phyloP scores from a whole-genome alignment of 1,140 invertebrate species.

The Ladona fulva region DNA sequence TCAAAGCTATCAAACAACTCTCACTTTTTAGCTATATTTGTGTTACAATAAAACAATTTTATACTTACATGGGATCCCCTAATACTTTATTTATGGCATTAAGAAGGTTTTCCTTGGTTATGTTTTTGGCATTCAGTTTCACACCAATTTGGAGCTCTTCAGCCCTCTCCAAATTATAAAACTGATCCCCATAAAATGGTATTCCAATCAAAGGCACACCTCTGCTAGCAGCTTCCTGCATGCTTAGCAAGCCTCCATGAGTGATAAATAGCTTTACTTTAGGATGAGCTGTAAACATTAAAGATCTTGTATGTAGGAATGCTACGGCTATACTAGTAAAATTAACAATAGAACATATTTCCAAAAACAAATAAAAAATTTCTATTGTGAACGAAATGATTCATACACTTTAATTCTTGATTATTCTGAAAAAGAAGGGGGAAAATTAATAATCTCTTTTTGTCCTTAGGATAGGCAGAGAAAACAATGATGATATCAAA shows the following conservation, averaged over 20 bases:
- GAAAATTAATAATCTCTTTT: too few relatives aligned
- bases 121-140: conserved; percentile 19
- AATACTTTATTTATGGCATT: conserved; percentile 21
- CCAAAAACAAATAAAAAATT: too few relatives aligned
- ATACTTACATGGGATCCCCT: conserved; percentile 23
- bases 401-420: too few relatives aligned
- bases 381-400: too few relatives aligned
- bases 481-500: too few relatives aligned
- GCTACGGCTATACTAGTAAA: too few relatives aligned
- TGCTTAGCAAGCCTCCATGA: conserved; percentile 36
- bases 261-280: conserved; percentile 32
- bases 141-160: conserved; percentile 37
- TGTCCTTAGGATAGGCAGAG: too few relatives aligned
- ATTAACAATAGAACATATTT: too few relatives aligned
- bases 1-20: too few relatives aligned
- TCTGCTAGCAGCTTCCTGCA: conserved; percentile 32
- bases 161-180: neutral
- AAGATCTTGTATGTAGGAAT: neutral
- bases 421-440: too few relatives aligned
- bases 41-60: neutral
- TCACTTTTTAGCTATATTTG: too few relatives aligned
- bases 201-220: conserved; percentile 33
- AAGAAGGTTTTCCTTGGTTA: conserved; percentile 19
- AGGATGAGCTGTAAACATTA: conserved; percentile 16
- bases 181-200: conserved; percentile 25